Evolutionary conservation across 35 echinoderm and acorn worm genomes (phyloP), one percentile per base, ranked within the genome.

Genomic region (Stichopus chloronotus): DNA sequence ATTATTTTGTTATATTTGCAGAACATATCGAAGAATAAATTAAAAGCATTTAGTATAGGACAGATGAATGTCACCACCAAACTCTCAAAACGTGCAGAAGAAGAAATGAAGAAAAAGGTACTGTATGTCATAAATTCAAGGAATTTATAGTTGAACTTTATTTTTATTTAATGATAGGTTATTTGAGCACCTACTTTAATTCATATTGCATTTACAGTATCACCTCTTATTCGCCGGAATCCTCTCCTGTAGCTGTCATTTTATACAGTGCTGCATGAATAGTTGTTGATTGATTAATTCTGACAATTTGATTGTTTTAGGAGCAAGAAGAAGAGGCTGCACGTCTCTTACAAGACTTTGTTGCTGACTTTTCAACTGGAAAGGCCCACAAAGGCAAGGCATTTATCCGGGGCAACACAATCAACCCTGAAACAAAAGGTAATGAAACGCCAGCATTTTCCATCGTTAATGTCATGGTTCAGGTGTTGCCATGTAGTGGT

Each of bases 1-100:
- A 81, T 81, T 10, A 81, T 65, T 65, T 65, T 14, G 19, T 65
- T 19, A 65, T 11, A 9, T 65, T 30, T 87, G 10, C 87, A 98
- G 97, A 94, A 85, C 61, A 98, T 98, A 57, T 94, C 97, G 24
- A 94, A 98, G 71, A 98, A 86, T 56, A 98, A 98, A 88, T 58
- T 98, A 57, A 94, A 98, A 86, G 97, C 97, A 20, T 98, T 98
- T 88, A 98, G 97, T 81, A 93, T 98, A 71, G 97, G 97, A 22
- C 97, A 98, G 88, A 98, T 98, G 97, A 98, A 98, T 90, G 52
- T 98, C 57, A 93, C 93, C 8, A 96, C 92, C 68, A 98, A 98
- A 89, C 87, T 94, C 12, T 96, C 97, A 76, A 96, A 93, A 86
- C 86, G 92, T 94, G 93, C 94, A 25, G 97, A 98, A 94, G 95